These are phyloP conservation scores for Spermophilus dauricus DNA, from an alignment of 2,113 vertebrate genomes.

Conservation along the genomic window DNA sequence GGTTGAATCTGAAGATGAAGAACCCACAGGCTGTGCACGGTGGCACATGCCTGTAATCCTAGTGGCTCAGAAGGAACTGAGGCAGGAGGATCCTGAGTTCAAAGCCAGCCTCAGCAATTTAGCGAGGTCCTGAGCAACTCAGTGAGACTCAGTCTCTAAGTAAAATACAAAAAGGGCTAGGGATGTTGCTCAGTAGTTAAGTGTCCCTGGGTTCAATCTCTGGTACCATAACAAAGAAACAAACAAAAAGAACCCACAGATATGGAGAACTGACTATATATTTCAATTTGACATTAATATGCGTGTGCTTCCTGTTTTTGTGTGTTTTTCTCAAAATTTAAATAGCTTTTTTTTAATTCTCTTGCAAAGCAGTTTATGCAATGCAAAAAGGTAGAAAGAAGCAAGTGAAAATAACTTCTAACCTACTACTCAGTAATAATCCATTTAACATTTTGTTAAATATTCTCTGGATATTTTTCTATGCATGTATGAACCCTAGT, in stretches of 20 bases:
- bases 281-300: background rate
- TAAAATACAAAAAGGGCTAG: too few relatives aligned
- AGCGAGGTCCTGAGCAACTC: too few relatives aligned
- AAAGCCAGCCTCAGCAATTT: too few relatives aligned
- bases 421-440: background rate
- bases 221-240: too few relatives aligned
- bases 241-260: background rate
- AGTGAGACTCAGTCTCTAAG: too few relatives aligned
- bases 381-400: background rate
- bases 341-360: background rate
- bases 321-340: background rate
- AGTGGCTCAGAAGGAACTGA: too few relatives aligned
- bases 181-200: too few relatives aligned
- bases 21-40: background rate
- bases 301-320: background rate
- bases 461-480: conserved; percentile 34
- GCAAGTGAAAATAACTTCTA: conserved; percentile 16
- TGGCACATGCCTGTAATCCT: too few relatives aligned
- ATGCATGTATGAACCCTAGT: background rate
- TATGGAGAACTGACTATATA: background rate
- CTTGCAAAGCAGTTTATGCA: background rate
- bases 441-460: background rate
- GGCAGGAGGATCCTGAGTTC: too few relatives aligned
- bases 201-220: too few relatives aligned
- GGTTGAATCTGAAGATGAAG: background rate